A percentile compares a stretch with the other conserved stretches of the same genome.
These are phyloP conservation scores for Tenthredo mesomela DNA, from an alignment of 2,888 invertebrate species.

Conservation along the genomic window DNA sequence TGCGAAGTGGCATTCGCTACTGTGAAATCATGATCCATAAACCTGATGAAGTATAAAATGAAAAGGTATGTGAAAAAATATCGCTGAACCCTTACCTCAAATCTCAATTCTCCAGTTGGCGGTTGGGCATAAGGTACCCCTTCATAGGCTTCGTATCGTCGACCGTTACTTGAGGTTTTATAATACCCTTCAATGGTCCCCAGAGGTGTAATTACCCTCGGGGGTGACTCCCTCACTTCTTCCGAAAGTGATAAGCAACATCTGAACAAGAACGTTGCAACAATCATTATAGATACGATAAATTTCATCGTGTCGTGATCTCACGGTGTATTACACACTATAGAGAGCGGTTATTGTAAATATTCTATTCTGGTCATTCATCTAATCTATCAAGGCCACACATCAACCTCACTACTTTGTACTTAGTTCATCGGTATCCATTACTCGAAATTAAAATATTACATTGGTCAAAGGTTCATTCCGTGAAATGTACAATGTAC, in stretches of 20 bases:
- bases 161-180: constrained; percentile 66
- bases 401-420: no score
- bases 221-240: constrained; percentile 44
- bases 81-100: constrained; percentile 63
- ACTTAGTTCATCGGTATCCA: no score
- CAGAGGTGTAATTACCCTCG: constrained; percentile 64
- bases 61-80: background rate
- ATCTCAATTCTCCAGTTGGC: constrained; percentile 69
- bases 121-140: constrained; percentile 72
- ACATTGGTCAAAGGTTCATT: no score
- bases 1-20: constrained; percentile 52
- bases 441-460: no score
- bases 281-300: background rate
- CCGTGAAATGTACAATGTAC: no score
- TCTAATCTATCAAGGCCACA: no score
- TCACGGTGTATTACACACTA: no score
- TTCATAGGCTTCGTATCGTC: constrained; percentile 65
- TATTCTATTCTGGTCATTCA: no score
- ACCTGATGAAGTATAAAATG: background rate
- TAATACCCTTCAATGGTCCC: constrained; percentile 67
- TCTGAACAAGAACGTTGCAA: background rate
- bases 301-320: constrained; percentile 1
- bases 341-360: no score
- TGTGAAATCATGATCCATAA: background rate
- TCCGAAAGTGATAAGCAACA: background rate